A percentile compares a stretch with the other conserved stretches of the same genome.
phyloP scores from a whole-genome alignment of 2,113 vertebrate genomes.

The Irena cyanogastra region DNA sequence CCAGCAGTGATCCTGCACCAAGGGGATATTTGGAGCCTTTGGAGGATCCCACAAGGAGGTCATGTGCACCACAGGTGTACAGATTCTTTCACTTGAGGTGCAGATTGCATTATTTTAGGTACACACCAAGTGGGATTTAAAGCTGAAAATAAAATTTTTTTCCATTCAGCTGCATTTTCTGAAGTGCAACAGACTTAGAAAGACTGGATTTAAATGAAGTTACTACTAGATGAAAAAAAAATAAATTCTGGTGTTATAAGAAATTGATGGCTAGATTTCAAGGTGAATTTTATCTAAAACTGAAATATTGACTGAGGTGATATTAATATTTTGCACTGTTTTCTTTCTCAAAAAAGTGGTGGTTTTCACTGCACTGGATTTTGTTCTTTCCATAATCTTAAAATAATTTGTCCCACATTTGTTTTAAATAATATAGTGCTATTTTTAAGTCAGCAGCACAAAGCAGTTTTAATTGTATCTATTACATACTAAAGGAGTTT shows the following conservation, averaged over 20 bases:
- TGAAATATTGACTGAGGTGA: constrained; percentile 22
- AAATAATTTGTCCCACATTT: background rate
- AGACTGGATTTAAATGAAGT: constrained; percentile 46
- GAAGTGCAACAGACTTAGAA: background rate
- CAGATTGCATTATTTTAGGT: background rate
- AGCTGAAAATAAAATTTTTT: background rate
- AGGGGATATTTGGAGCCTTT: background rate
- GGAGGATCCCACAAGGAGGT: background rate
- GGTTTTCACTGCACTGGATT: background rate
- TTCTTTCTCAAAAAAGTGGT: background rate
- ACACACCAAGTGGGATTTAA: background rate
- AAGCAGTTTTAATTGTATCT: background rate
- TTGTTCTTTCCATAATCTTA: background rate
- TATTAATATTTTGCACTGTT: constrained; percentile 4
- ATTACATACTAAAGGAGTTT: background rate
- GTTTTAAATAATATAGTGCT: background rate
- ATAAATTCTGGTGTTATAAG: constrained; percentile 32
- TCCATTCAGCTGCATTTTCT: background rate
- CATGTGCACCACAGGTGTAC: background rate
- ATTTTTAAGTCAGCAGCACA: background rate
- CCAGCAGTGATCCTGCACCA: background rate
- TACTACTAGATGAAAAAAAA: background rate
- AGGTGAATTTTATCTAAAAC: constrained; percentile 50
- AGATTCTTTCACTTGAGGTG: background rate
- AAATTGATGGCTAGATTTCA: constrained; percentile 54